These are phyloP conservation scores for Perognathus longimembris DNA, from an alignment of 2,113 vertebrate species.

Conservation along the genomic window DNA sequence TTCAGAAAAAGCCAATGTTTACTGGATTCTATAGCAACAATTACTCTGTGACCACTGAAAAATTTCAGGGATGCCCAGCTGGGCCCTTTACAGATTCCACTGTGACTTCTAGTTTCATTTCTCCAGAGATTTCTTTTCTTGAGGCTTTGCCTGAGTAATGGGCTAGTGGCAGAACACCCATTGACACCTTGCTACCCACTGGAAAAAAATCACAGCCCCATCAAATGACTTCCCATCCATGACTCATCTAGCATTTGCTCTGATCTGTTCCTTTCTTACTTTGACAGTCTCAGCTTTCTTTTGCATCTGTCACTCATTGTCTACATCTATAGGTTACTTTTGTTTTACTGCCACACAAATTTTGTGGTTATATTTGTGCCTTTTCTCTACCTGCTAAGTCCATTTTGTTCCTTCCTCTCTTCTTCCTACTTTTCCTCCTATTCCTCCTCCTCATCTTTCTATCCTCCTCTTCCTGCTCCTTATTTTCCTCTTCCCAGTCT, in stretches of 20 bases:
- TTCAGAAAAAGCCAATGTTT: background rate
- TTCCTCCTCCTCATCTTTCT: background rate
- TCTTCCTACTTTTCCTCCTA: background rate
- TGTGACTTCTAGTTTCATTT: background rate
- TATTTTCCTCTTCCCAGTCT: too few relatives aligned
- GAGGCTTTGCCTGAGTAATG: background rate
- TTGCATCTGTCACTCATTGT: background rate
- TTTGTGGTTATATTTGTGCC: background rate
- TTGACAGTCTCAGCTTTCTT: background rate
- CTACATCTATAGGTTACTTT: background rate
- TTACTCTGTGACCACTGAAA: background rate
- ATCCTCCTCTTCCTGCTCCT: too few relatives aligned
- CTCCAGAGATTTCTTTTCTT: slow-evolving; percentile 4
- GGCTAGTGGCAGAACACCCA: background rate
- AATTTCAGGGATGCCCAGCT: background rate
- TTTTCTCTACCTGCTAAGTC: background rate
- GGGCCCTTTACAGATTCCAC: slow-evolving; percentile 9
- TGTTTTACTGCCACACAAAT: background rate
- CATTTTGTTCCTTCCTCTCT: background rate
- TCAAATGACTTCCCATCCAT: background rate
- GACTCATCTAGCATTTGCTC: background rate
- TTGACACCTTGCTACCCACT: background rate
- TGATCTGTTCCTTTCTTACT: background rate
- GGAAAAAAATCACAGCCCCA: background rate
- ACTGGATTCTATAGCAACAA: background rate